A percentile compares a stretch with the other conserved stretches of the same genome.
These are phyloP conservation scores for Genyomyrus donnyi DNA, from an alignment of 2,113 vertebrate genomes.

Conservation along the genomic window DNA sequence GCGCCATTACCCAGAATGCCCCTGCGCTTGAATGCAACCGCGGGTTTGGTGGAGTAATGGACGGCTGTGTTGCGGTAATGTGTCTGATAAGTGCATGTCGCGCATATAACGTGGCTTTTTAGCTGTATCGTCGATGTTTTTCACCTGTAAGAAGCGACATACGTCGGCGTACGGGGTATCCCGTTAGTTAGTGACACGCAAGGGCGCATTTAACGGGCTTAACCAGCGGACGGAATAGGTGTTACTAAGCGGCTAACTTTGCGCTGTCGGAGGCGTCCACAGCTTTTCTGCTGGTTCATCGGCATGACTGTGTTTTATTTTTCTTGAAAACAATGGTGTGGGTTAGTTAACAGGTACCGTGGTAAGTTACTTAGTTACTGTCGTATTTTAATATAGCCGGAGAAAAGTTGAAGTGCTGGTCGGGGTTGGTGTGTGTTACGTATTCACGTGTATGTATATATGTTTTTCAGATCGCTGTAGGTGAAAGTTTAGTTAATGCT, in stretches of 20 bases:
- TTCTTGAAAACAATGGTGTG: neutral
- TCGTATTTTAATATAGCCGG: neutral
- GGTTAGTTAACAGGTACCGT: neutral
- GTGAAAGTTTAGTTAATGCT: neutral
- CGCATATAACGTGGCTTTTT: no score
- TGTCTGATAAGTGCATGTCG: neutral
- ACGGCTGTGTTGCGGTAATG: neutral
- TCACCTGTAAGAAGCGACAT: neutral
- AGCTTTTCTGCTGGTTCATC: neutral
- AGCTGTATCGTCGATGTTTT: neutral
- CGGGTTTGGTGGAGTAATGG: neutral
- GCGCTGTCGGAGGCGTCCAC: neutral
- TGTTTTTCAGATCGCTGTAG: neutral
- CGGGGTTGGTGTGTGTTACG: neutral
- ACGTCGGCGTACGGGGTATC: neutral
- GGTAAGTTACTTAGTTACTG: neutral
- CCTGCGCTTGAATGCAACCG: neutral
- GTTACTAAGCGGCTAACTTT: neutral
- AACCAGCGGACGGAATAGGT: neutral
- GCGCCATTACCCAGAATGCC: constrained; percentile 12
- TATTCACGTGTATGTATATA: neutral
- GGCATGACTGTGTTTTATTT: neutral
- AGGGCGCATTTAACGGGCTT: neutral
- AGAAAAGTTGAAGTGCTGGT: neutral
- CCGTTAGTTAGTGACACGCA: no score